Base-by-base conservation (phyloP, 1,140 invertebrate genomes). In the Heliconius hewitsoni region DNA sequence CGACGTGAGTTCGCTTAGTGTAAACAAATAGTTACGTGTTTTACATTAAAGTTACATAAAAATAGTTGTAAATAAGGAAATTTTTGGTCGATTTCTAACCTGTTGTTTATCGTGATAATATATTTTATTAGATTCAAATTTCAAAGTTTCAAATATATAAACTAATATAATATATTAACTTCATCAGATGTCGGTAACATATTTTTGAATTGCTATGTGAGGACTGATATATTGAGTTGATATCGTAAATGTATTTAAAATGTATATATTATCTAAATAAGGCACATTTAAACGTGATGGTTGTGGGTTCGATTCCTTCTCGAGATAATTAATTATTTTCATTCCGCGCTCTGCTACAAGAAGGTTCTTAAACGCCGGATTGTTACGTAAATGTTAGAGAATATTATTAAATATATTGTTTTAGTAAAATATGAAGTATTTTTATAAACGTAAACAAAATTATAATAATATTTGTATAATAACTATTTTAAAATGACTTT, bases 81-180 rank as follows among this genome's bases (percentile, higher is more conserved):
- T 66, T 23, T 66, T 66, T 66, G 60, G 60, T 66, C 60, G 60
- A 66, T 66, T 66, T 66, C 72, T 73, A 46, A 46, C 72, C 27
- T 42, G 50, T 73, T 73, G 72, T 73, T 46, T 73, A 42, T 73
- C 72, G 46, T 73, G n/a, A 73, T 73, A 34, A 50, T 46, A 73
- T 73, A 73, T 46, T 50, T 50, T 42, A 73, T 46, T 42, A 73
- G 72, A 73, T 73, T 73, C 23, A 23, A 23, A 23, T 23, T 23
- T 23, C 23, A 23, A 23, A 23, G 11, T 73, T 73, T 46, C 50
- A 42, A 27, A 73, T 73, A 50, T 18, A 46, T 46, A 50, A 46
- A 34, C 30, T 34, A 34, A 73, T 50, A 16, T 73, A 19, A 73
- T 73, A 73, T 42, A 73, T 66, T 27, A n/a, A 11, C 55, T 23